phyloP scores from a whole-genome alignment of 2,888 invertebrate species.

The Bellardia bayeri region DNA sequence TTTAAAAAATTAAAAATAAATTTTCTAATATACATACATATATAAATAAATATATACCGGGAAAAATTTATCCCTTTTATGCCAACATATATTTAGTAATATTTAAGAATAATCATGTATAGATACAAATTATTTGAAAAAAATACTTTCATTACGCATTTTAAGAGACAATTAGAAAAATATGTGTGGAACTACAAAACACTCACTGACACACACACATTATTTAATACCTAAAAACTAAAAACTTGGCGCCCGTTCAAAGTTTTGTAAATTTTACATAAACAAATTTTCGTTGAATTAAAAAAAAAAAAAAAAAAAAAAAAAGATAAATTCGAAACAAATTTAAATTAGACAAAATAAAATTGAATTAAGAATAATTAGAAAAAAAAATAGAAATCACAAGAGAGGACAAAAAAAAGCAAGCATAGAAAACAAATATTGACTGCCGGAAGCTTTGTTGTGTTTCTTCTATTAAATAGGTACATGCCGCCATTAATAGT shows the following conservation, averaged over 20 bases:
- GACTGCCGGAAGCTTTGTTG: conserved; percentile 60
- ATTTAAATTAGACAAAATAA: conserved; percentile 50
- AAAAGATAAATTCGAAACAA: conserved; percentile 48
- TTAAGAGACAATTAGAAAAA: conserved; percentile 58
- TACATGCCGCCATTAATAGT: conserved; percentile 38
- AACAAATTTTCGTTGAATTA: conserved; percentile 55
- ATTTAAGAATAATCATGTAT: not conserved
- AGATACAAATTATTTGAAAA: not conserved
- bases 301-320: conserved; percentile 22
- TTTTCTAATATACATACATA: too few species aligned
- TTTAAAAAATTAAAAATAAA: not conserved
- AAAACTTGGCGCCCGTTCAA: conserved; percentile 69
- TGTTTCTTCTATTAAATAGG: not conserved
- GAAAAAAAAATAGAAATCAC: conserved; percentile 1
- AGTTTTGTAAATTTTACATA: conserved; percentile 69
- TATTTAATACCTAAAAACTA: conserved; percentile 45
- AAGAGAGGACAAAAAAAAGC: conserved; percentile 12
- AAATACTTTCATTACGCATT: conserved; percentile 52
- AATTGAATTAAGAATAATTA: not conserved
- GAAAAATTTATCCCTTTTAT: not conserved
- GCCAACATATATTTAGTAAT: not conserved
- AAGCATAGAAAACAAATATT: conserved; percentile 30
- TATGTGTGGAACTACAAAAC: conserved; percentile 44
- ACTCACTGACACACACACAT: not conserved
- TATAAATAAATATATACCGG: not conserved